Evolutionary conservation across 2,113 vertebrate species (phyloP).

Genomic region (Chamaea fasciata): DNA sequence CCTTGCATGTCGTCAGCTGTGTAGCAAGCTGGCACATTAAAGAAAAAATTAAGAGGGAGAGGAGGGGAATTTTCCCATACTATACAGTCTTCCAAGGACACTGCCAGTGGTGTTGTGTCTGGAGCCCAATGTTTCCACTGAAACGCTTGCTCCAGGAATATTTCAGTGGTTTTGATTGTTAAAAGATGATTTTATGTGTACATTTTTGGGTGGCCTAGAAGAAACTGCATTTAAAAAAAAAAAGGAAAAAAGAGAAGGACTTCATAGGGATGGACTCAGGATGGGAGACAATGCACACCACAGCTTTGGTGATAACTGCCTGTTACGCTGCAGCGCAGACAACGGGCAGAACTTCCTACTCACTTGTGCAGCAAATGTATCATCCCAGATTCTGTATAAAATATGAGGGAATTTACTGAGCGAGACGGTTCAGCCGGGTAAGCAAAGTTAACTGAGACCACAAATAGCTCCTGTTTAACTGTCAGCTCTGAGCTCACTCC

Average conservation of each 20-base stretch:
- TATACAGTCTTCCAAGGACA: background rate
- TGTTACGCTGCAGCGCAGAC: background rate
- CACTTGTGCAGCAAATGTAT: background rate
- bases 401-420: background rate
- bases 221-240: background rate
- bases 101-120: background rate
- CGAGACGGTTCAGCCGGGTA: background rate
- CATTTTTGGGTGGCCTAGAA: background rate
- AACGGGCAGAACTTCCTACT: background rate
- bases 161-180: background rate
- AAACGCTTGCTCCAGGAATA: background rate
- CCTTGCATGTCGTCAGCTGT: background rate
- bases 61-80: background rate
- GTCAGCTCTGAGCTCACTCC: constrained; percentile 59
- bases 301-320: background rate
- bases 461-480: constrained; percentile 19
- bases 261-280: background rate
- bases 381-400: background rate
- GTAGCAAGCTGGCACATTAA: background rate
- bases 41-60: background rate
- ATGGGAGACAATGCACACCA: background rate
- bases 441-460: constrained; percentile 19
- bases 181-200: background rate
- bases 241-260: background rate
- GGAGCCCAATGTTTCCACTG: background rate